Evolutionary conservation across 2,113 vertebrate species (phyloP).

Genomic region (Cochlearius cochlearius): DNA sequence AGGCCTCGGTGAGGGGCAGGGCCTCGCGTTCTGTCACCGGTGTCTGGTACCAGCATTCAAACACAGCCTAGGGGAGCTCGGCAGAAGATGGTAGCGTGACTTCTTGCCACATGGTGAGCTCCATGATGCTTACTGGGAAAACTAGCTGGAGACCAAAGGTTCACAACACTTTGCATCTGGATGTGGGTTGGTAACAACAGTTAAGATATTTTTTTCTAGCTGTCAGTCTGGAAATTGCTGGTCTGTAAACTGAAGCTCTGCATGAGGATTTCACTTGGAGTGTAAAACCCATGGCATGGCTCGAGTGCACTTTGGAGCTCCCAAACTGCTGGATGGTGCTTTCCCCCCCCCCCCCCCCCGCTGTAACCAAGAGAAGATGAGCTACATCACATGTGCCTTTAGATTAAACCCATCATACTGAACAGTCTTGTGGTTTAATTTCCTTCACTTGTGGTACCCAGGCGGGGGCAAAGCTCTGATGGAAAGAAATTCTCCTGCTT

Average conservation of each 20-base stretch:
- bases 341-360: not conserved
- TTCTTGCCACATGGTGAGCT: accelerated
- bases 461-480: no score
- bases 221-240: not conserved
- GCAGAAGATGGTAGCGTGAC: not conserved
- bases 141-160: not conserved
- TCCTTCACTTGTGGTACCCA: not conserved
- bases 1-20: accelerated
- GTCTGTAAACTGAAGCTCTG: slow-evolving; percentile 20
- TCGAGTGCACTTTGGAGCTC: not conserved
- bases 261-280: not conserved
- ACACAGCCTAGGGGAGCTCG: no score
- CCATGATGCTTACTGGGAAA: not conserved
- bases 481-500: not conserved
- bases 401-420: slow-evolving; percentile 56
- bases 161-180: accelerated
- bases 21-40: accelerated
- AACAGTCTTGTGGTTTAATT: slow-evolving; percentile 32
- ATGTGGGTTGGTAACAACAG: not conserved
- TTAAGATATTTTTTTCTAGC: not conserved
- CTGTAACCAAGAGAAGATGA: not conserved
- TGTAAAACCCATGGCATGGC: not conserved
- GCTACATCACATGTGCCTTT: not conserved
- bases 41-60: accelerated
- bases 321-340: not conserved